Evolutionary conservation across 2,888 invertebrate genomes (phyloP).

Genomic region (Tetanocera ferruginea): DNA sequence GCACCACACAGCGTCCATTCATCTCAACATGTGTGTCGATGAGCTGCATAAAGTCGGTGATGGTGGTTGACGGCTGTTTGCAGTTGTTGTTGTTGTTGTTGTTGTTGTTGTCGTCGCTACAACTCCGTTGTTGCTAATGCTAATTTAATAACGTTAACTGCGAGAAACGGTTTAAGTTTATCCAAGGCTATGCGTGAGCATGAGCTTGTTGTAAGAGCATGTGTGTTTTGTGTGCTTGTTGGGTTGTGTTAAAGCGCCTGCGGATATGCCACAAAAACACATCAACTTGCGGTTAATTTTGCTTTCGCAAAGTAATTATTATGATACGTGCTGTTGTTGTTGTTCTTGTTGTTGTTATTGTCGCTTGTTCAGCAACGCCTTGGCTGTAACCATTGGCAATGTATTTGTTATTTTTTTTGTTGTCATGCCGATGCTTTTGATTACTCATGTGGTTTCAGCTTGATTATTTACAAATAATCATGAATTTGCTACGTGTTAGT

Average conservation of each 20-base stretch:
- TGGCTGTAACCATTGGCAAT: constrained; percentile 3
- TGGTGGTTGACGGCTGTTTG: neutral
- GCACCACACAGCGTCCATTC: too few relatives aligned
- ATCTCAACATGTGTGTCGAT: neutral
- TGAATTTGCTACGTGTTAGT: neutral
- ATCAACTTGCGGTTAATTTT: constrained; percentile 23
- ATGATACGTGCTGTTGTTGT: constrained; percentile 10
- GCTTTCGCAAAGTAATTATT: constrained; percentile 7
- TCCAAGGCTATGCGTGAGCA: constrained; percentile 21
- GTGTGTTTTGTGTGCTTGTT: constrained; percentile 31
- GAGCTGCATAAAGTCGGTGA: constrained; percentile 5
- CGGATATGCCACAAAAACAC: constrained; percentile 23
- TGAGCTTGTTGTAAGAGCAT: constrained; percentile 21
- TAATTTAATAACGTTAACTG: constrained; percentile 31
- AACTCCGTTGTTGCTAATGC: constrained; percentile 16
- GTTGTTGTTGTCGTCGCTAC: neutral
- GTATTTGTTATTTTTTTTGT: constrained; percentile 29
- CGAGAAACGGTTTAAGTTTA: neutral
- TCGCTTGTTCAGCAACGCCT: constrained; percentile 1
- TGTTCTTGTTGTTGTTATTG: constrained; percentile 27
- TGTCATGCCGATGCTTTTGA: constrained; percentile 49
- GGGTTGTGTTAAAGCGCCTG: constrained; percentile 35
- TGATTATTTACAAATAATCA: constrained; percentile 62
- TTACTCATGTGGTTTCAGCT: constrained; percentile 60
- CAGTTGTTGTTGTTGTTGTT: neutral